A percentile compares a stretch with the other conserved stretches of the same genome.
phyloP scores from a whole-genome alignment of 2,113 vertebrate species.

The Poicephalus meyeri region DNA sequence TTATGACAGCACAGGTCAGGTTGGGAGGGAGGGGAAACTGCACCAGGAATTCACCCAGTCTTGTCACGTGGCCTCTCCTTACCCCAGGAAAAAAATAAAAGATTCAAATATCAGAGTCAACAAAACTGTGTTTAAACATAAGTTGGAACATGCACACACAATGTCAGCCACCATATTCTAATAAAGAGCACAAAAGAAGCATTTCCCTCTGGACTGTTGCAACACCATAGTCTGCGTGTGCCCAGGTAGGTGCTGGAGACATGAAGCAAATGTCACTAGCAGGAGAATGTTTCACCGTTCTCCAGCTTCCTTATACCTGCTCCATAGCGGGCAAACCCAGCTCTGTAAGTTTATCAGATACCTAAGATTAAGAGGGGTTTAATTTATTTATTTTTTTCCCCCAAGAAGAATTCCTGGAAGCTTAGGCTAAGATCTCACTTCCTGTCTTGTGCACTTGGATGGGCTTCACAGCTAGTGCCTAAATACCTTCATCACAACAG shows the following conservation, averaged over 20 bases:
- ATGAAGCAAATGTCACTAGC: not conserved
- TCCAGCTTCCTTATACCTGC: not conserved
- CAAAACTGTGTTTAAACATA: not conserved
- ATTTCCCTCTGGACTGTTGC: not conserved
- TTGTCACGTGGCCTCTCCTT: conserved; percentile 91
- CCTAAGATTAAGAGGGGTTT: not conserved
- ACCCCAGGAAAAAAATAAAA: not conserved
- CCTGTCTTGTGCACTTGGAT: not conserved
- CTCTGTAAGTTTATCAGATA: not conserved
- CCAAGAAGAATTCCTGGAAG: conserved; percentile 54
- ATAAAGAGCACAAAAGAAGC: not conserved
- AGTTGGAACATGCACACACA: not conserved
- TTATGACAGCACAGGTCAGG: conserved; percentile 88
- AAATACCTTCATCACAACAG: not conserved
- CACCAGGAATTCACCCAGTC: conserved; percentile 89
- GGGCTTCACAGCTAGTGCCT: not conserved
- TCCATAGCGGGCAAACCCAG: not conserved
- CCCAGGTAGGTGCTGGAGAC: not conserved
- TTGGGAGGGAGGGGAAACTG: conserved; percentile 93
- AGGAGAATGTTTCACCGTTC: not conserved
- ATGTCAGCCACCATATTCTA: not conserved
- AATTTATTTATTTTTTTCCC: not conserved
- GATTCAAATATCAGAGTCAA: not conserved
- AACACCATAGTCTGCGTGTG: not conserved
- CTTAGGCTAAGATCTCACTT: not conserved